phyloP scores from a whole-genome alignment of 2,113 vertebrate species.

The Salvelinus alpinus region DNA sequence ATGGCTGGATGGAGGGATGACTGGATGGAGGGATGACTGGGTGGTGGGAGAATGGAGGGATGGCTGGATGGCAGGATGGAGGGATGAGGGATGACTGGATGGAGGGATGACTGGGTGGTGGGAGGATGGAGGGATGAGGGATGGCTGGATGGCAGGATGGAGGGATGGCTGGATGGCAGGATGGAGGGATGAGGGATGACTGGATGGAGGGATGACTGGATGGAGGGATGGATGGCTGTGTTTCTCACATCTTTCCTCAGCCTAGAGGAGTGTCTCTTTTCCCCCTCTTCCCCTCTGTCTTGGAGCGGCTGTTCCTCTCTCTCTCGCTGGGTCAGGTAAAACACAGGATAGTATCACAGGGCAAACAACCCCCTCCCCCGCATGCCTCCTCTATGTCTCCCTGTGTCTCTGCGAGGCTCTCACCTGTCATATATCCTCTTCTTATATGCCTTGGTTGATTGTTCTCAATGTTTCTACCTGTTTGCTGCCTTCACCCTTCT shows the following conservation, averaged over 20 bases:
- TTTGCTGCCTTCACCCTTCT: constrained; percentile 61
- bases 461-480: constrained; percentile 65
- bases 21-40: no score
- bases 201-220: no score
- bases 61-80: no score
- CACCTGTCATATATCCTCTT: constrained; percentile 41
- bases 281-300: constrained; percentile 43
- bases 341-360: constrained; percentile 83
- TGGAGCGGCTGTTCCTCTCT: constrained; percentile 67
- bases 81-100: no score
- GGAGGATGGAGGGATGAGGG: no score
- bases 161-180: no score
- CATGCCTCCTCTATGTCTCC: constrained; percentile 65
- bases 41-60: no score
- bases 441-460: constrained; percentile 47
- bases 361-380: constrained; percentile 74
- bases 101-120: no score
- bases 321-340: constrained; percentile 71
- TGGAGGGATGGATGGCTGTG: constrained; percentile 28
- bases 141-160: no score
- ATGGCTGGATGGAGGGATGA: no score
- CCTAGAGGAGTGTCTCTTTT: constrained; percentile 69
- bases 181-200: no score
- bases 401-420: constrained; percentile 49
- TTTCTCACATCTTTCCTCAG: constrained; percentile 79